Percentiles rank a stretch among this genome's conserved stretches.
Evolutionary conservation across 2,888 invertebrate genomes (phyloP).

Genomic region (Sarcophaga caerulescens): DNA sequence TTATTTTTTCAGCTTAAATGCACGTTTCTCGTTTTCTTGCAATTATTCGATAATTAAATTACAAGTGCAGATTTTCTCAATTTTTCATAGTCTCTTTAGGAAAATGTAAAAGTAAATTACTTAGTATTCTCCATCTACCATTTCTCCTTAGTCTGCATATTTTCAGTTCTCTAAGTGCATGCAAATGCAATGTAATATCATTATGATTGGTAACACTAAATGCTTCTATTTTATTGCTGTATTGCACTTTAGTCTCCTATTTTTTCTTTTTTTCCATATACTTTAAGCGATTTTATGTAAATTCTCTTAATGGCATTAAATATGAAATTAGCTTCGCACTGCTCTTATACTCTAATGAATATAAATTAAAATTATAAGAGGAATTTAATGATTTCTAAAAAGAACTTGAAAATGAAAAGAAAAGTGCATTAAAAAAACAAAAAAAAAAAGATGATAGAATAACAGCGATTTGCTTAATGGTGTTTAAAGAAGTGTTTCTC

Average conservation of each 20-base stretch:
- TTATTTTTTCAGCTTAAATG: background rate
- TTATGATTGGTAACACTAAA: constrained; percentile 38
- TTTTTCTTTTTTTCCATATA: background rate
- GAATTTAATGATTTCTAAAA: constrained; percentile 45
- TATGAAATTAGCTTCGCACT: constrained; percentile 48
- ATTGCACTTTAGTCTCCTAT: constrained; percentile 20
- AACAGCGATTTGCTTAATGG: constrained; percentile 34
- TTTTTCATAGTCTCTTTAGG: constrained; percentile 17
- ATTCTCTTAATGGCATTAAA: constrained; percentile 48
- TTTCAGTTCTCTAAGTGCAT: constrained; percentile 16
- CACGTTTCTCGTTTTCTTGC: background rate
- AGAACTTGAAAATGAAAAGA: background rate
- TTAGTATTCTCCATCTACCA: background rate
- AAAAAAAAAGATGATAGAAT: background rate
- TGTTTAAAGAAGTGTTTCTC: constrained; percentile 44
- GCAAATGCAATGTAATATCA: constrained; percentile 41
- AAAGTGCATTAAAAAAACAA: background rate
- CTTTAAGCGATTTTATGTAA: constrained; percentile 50
- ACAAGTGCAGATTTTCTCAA: constrained; percentile 11
- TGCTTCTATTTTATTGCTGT: constrained; percentile 38
- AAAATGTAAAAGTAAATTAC: background rate
- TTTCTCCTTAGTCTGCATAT: background rate
- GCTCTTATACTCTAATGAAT: constrained; percentile 51
- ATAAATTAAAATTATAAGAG: constrained; percentile 54
- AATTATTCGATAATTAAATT: constrained; percentile 56